Percentiles rank a stretch among this genome's conserved stretches.
Evolutionary conservation across 2,113 vertebrate species (phyloP).

Genomic region (Menura novaehollandiae): DNA sequence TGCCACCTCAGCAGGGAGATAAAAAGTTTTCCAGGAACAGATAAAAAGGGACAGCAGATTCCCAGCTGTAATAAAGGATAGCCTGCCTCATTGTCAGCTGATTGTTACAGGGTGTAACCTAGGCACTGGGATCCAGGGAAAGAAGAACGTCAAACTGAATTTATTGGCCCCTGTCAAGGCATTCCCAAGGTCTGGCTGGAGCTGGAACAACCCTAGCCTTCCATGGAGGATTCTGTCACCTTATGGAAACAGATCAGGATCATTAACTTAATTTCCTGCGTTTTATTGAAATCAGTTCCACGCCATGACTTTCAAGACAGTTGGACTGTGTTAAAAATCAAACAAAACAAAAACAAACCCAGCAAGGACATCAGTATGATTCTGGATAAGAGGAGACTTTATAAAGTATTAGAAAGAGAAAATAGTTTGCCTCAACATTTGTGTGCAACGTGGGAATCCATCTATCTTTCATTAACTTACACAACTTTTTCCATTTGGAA

Average conservation of each 20-base stretch:
- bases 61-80: not conserved
- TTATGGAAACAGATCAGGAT: not conserved
- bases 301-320: not conserved
- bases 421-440: not conserved
- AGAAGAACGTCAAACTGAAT: not conserved
- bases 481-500: not conserved
- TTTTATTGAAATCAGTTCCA: not conserved
- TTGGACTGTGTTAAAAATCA: not conserved
- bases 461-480: not conserved
- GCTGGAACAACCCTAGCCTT: not conserved
- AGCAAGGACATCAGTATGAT: not conserved
- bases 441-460: not conserved
- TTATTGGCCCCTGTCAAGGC: not conserved
- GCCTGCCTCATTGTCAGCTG: not conserved
- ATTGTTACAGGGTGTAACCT: not conserved
- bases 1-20: not conserved
- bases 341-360: not conserved
- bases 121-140: not conserved
- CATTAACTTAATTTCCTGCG: not conserved
- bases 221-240: not conserved
- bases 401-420: not conserved
- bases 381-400: not conserved
- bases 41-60: not conserved
- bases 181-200: not conserved
- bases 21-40: not conserved